Evolutionary conservation across 2,888 invertebrate genomes (phyloP).

Genomic region (Agrochola litura): DNA sequence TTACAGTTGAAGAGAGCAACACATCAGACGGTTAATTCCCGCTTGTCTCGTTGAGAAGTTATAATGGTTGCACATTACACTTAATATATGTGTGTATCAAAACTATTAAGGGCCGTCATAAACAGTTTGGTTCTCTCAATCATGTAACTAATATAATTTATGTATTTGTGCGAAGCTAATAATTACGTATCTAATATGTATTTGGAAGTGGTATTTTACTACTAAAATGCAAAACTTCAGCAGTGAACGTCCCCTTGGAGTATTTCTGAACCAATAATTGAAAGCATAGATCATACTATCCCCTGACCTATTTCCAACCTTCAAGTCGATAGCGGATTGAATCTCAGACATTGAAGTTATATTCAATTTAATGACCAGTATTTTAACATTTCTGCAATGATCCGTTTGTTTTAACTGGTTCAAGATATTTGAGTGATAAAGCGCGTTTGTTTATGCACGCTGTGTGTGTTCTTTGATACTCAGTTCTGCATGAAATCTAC

Average conservation of each 20-base stretch:
- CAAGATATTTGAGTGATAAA: conserved; percentile 6
- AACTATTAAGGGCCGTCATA: conserved; percentile 11
- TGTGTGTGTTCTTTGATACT: background rate
- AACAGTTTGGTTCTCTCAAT: conserved; percentile 14
- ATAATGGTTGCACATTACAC: conserved; percentile 32
- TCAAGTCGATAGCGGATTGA: conserved; percentile 26
- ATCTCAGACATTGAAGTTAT: conserved; percentile 29
- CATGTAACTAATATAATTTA: background rate
- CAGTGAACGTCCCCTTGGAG: background rate
- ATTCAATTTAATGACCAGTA: conserved; percentile 35
- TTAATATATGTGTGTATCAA: conserved; percentile 20
- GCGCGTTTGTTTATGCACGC: background rate
- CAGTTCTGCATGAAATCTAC: conserved; percentile 4
- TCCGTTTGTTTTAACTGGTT: background rate
- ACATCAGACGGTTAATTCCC: conserved; percentile 29
- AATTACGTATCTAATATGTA: background rate
- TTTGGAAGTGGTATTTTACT: background rate
- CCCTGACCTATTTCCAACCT: conserved; percentile 31
- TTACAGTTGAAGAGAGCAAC: conserved; percentile 24
- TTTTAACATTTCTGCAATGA: conserved; percentile 25
- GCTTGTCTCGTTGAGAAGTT: conserved; percentile 32
- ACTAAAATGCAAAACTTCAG: conserved; percentile 5
- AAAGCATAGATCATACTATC: conserved; percentile 33
- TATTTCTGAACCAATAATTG: conserved; percentile 21
- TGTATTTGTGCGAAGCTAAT: background rate